These are phyloP conservation scores for Monomorium pharaonis DNA, from an alignment of 1,140 invertebrate species.

Conservation along the genomic window DNA sequence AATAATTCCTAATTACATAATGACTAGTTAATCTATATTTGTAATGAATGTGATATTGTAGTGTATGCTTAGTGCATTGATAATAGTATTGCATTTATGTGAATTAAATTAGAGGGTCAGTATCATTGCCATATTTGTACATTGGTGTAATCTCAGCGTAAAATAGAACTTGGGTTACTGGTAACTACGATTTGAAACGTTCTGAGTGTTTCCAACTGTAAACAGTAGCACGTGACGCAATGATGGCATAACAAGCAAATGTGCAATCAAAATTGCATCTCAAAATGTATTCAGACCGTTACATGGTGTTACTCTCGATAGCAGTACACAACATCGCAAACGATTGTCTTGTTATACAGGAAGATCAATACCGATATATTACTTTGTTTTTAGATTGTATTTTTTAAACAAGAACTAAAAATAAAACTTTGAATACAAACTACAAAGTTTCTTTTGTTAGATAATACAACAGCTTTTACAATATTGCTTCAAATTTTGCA, in stretches of 20 bases:
- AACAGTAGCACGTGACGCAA: conserved; percentile 19
- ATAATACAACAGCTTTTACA: too few species aligned
- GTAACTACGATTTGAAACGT: conserved; percentile 49
- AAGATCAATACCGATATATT: too few species aligned
- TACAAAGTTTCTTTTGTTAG: too few species aligned
- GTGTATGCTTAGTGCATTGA: not conserved
- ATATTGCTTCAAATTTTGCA: too few species aligned
- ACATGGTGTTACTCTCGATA: not conserved
- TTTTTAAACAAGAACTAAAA: too few species aligned
- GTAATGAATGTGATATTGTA: not conserved
- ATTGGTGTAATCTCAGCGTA: conserved; percentile 7
- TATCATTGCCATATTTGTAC: not conserved
- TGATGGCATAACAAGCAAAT: conserved; percentile 41
- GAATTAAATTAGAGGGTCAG: conserved; percentile 21
- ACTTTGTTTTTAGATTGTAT: too few species aligned
- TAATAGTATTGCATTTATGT: not conserved
- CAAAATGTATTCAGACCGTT: conserved; percentile 6
- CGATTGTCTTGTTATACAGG: not conserved
- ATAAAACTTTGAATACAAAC: too few species aligned
- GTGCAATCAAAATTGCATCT: conserved; percentile 30
- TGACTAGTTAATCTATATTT: conserved; percentile 13
- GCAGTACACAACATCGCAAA: not conserved
- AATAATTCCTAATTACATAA: conserved; percentile 1
- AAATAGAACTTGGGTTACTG: conserved; percentile 21
- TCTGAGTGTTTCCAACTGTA: not conserved